Conservation (phyloP, 2,113 vertebrate genomes). For the Alces alces region DNA sequence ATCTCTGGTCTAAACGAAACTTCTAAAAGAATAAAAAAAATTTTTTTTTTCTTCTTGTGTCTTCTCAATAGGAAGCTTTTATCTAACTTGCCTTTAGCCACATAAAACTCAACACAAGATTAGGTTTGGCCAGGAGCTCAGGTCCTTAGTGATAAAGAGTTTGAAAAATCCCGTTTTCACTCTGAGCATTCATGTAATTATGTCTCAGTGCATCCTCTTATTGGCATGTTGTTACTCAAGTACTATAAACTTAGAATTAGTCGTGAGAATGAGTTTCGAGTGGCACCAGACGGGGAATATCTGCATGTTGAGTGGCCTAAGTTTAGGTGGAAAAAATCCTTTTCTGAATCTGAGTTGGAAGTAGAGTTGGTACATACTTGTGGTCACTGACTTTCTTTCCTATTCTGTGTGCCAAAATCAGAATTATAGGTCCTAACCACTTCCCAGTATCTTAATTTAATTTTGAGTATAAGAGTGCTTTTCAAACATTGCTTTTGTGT, state of each 20-base stretch:
- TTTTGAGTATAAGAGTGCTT: slow-evolving; percentile 39
- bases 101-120: neutral
- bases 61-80: neutral
- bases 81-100: neutral
- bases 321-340: slow-evolving; percentile 52
- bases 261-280: slow-evolving; percentile 17
- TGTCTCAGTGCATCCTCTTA: neutral
- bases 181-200: neutral
- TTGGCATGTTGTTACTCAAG: neutral
- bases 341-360: slow-evolving; percentile 55
- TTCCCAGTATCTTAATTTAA: slow-evolving; percentile 62
- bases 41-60: neutral
- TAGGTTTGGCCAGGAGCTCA: neutral
- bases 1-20: neutral
- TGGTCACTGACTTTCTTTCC: slow-evolving; percentile 54
- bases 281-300: slow-evolving; percentile 27
- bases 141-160: neutral
- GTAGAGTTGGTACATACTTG: slow-evolving; percentile 45
- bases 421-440: slow-evolving; percentile 42
- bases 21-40: neutral
- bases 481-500: slow-evolving; percentile 34
- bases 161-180: neutral
- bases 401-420: slow-evolving; percentile 28
- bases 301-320: neutral
- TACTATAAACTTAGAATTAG: neutral